Percentiles rank a stretch among this genome's conserved stretches.
These are phyloP conservation scores for Listronotus oregonensis DNA, from an alignment of 1,140 invertebrate species.

Conservation along the genomic window DNA sequence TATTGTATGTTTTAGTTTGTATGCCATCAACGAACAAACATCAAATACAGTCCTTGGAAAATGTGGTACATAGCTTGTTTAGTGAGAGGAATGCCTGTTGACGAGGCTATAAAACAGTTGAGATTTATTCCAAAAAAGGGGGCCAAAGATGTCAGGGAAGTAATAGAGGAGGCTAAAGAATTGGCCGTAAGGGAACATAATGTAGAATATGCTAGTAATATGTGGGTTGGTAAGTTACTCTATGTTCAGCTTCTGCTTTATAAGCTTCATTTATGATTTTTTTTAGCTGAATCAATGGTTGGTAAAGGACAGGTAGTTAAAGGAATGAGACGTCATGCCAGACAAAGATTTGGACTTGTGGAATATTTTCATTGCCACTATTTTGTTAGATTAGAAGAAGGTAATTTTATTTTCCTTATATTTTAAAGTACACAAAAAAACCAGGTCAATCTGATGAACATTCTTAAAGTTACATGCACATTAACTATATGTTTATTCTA, in stretches of 20 bases:
- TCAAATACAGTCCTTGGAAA: conserved; percentile 90
- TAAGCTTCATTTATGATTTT: conserved; percentile 1
- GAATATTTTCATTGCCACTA: conserved; percentile 85
- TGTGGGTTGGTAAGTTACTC: conserved; percentile 91
- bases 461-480: too few relatives aligned
- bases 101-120: conserved; percentile 91
- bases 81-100: conserved; percentile 88
- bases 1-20: conserved; percentile 71
- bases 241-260: too few relatives aligned
- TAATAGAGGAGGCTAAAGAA: conserved; percentile 85
- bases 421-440: too few relatives aligned
- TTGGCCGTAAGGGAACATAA: conserved; percentile 87
- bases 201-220: conserved; percentile 93
- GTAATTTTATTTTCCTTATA: conserved; percentile 51
- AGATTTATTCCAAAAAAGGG: conserved; percentile 86
- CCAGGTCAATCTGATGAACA: too few relatives aligned
- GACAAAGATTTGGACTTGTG: conserved; percentile 69
- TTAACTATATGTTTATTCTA: too few relatives aligned
- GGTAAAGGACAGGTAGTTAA: conserved; percentile 77
- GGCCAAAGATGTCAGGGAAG: conserved; percentile 76
- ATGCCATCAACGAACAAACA: conserved; percentile 78
- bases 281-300: conserved; percentile 82
- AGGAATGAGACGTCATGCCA: conserved; percentile 82
- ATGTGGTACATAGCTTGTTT: conserved; percentile 89
- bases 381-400: conserved; percentile 90